These are phyloP conservation scores for Chironomus tepperi DNA, from an alignment of 1,140 invertebrate genomes.

Conservation along the genomic window DNA sequence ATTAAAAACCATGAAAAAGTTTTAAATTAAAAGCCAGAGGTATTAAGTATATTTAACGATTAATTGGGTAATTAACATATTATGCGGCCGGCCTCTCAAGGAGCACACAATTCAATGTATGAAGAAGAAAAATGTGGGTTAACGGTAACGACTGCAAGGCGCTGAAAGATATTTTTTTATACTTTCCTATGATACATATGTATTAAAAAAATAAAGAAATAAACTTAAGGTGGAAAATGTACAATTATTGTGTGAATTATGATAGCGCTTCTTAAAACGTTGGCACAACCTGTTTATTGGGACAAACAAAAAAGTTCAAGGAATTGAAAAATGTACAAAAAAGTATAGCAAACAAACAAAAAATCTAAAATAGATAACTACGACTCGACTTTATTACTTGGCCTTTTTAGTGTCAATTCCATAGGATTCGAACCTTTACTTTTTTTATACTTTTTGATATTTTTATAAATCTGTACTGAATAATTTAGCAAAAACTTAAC, in stretches of 20 bases:
- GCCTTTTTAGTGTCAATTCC: no score
- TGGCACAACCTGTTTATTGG: not conserved
- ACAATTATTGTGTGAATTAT: not conserved
- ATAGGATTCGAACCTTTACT: no score
- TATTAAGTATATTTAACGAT: conserved; percentile 5
- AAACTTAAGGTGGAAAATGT: not conserved
- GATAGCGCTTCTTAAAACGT: not conserved
- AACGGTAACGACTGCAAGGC: not conserved
- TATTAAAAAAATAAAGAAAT: not conserved
- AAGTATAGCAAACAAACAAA: no score
- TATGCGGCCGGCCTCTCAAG: conserved; percentile 18
- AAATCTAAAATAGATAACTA: no score
- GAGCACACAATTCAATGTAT: not conserved
- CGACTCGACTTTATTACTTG: no score
- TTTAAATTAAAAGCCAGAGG: not conserved
- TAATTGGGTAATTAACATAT: conserved; percentile 19
- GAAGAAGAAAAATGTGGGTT: not conserved
- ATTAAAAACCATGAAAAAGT: not conserved
- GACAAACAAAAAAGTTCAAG: no score
- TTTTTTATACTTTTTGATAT: no score
- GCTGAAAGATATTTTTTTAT: not conserved
- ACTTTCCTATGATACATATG: no score
- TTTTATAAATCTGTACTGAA: no score
- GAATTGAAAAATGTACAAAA: no score
- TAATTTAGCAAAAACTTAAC: no score